These are phyloP conservation scores for Palloptera scutellata DNA, from an alignment of 2,888 invertebrate genomes.

Conservation along the genomic window DNA sequence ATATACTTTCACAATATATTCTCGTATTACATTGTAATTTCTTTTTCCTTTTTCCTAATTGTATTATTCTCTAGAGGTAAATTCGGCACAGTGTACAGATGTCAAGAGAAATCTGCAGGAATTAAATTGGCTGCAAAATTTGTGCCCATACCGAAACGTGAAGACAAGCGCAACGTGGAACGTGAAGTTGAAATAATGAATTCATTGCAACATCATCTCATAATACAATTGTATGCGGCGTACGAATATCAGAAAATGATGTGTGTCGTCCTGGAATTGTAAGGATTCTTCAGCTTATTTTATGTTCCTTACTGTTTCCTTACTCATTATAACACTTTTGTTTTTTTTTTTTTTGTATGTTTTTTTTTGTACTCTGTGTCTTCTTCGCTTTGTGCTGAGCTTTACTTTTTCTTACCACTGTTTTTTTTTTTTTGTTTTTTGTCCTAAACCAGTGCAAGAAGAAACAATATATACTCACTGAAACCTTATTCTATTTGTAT, in stretches of 20 bases:
- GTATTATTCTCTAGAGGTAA: conserved; percentile 76
- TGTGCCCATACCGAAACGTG: conserved; percentile 83
- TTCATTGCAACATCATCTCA: conserved; percentile 89
- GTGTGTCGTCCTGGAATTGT: conserved; percentile 98
- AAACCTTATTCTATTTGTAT: too few relatives aligned
- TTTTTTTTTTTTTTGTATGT: too few relatives aligned
- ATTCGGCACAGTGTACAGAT: conserved; percentile 95
- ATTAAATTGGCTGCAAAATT: conserved; percentile 91
- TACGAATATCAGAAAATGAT: conserved; percentile 93
- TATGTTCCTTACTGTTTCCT: too few relatives aligned
- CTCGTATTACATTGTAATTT: too few relatives aligned
- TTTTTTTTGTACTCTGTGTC: too few relatives aligned
- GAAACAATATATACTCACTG: too few relatives aligned
- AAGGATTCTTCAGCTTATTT: conserved; percentile 63
- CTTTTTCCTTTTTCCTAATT: background rate
- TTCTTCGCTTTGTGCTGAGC: too few relatives aligned
- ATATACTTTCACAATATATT: conserved; percentile 23
- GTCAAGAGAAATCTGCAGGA: conserved; percentile 83
- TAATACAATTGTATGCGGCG: conserved; percentile 97
- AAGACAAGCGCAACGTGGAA: conserved; percentile 90
- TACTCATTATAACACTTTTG: too few relatives aligned
- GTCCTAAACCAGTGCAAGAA: too few relatives aligned
- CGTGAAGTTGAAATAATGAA: conserved; percentile 98
- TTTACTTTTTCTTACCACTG: too few relatives aligned
- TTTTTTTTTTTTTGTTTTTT: too few relatives aligned